phyloP scores from a whole-genome alignment of 2,113 vertebrate species.

The Hemicordylus capensis region DNA sequence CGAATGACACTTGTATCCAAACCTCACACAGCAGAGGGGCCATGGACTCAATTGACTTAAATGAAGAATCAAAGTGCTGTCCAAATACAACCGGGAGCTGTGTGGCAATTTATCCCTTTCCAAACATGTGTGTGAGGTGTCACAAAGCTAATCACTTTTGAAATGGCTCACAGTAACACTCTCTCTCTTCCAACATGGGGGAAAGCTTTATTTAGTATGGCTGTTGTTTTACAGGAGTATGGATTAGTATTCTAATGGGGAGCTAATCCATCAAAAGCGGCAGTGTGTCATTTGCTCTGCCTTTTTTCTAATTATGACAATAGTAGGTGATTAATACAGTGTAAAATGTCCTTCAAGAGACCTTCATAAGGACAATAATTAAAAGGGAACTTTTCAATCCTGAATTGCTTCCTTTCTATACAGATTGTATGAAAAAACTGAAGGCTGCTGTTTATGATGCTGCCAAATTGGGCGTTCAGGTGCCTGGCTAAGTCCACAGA shows the following conservation, averaged over 20 bases:
- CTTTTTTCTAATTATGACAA: constrained; percentile 56
- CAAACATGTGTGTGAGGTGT: constrained; percentile 29
- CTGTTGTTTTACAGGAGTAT: constrained; percentile 33
- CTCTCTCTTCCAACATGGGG: not conserved
- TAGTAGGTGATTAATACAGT: constrained; percentile 55
- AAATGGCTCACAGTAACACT: not conserved
- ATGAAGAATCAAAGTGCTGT: constrained; percentile 12
- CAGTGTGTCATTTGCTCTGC: constrained; percentile 42
- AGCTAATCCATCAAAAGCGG: constrained; percentile 52
- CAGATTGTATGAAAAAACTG: not conserved
- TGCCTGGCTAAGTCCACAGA: not conserved
- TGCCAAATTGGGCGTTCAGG: not conserved
- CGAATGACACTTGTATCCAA: not conserved
- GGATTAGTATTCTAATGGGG: constrained; percentile 41
- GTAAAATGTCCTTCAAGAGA: constrained; percentile 46
- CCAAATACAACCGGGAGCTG: constrained; percentile 1
- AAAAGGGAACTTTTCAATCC: not conserved
- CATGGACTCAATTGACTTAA: constrained; percentile 3
- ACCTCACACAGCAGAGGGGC: not conserved
- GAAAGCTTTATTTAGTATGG: constrained; percentile 30
- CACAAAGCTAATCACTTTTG: constrained; percentile 20
- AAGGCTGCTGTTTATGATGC: not conserved
- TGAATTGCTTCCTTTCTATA: not conserved
- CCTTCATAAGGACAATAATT: constrained; percentile 17
- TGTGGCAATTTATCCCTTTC: constrained; percentile 7